phyloP scores from a whole-genome alignment of 1,140 invertebrate species.

The Coenobita brevimanus region DNA sequence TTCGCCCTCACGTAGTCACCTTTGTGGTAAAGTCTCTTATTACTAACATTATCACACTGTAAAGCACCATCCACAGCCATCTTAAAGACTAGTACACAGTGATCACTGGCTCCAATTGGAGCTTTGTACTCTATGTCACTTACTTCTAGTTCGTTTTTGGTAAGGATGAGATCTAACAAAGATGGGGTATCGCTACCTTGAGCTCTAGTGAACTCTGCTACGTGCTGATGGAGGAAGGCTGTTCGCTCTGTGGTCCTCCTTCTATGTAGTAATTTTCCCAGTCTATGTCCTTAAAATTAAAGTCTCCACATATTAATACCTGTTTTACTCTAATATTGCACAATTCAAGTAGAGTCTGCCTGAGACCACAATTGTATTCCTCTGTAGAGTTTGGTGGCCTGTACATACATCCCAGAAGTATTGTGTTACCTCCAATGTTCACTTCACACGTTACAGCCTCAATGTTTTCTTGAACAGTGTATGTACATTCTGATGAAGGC shows the following conservation, averaged over 20 bases:
- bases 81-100: background rate
- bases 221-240: background rate
- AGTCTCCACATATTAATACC: background rate
- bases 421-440: background rate
- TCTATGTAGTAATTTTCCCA: background rate
- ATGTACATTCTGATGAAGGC: background rate
- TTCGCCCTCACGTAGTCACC: background rate
- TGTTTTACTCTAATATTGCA: background rate
- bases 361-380: background rate
- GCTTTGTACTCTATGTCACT: background rate
- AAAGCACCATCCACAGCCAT: background rate
- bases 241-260: background rate
- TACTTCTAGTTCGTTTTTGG: background rate
- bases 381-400: background rate
- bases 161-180: background rate
- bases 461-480: background rate
- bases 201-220: constrained; percentile 1
- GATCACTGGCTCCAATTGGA: constrained; percentile 3
- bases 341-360: background rate
- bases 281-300: background rate
- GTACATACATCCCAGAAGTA: constrained; percentile 4
- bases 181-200: background rate
- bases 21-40: background rate
- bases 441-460: background rate
- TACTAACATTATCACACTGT: background rate